Base-by-base conservation (phyloP, 2,797 vertebrate species). In the Myripristis jacobus region DNA sequence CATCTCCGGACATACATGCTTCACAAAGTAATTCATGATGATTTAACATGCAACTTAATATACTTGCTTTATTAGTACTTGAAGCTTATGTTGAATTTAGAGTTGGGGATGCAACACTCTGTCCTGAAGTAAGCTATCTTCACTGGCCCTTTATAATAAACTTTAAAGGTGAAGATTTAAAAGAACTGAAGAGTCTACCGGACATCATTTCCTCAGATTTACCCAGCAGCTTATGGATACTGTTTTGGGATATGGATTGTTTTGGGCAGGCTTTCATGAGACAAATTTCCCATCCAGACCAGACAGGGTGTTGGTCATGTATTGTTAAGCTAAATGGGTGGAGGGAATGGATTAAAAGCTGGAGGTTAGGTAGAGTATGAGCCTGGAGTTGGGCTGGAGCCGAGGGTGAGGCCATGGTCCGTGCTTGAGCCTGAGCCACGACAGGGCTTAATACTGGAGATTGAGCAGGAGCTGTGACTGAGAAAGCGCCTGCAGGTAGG, bases 1-100 rank as follows among this genome's bases (percentile, higher is more conserved):
- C n/a, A n/a, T n/a, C n/a, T n/a, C n/a, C n/a, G n/a, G n/a, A n/a
- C n/a, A n/a, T n/a, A n/a, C n/a, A n/a, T n/a, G 78, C 68, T 81
- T 83, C 79, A 81, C 72, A 82, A 73, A 74, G 76, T 79, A 75
- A 70, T 85, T 83, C 67, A 75, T 69, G 22, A 19, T 29, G 9
- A 24, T 43, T 34, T 47, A 47, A 25, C 27, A 31, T 31, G 15
- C 36, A 8, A 10, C 43, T 41, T 16, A 13, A n/a, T 11, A 12
- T 16, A 11, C n/a, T 21, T 51, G 60, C 13, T 19, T 25, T 19
- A 16, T 38, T 54, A 13, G 21, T 18, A 8, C 44, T 15, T 36
- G 50, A 38, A 50, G 62, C 48, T 41, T 16, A 50, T 48, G 31
- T 21, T 63, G 47, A 19, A 19, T 22, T 3, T 3, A 10, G 21